A percentile compares a stretch with the other conserved stretches of the same genome.
These are phyloP conservation scores for Ctenosaura bakeri DNA, from an alignment of 2,797 vertebrate genomes.

Conservation along the genomic window DNA sequence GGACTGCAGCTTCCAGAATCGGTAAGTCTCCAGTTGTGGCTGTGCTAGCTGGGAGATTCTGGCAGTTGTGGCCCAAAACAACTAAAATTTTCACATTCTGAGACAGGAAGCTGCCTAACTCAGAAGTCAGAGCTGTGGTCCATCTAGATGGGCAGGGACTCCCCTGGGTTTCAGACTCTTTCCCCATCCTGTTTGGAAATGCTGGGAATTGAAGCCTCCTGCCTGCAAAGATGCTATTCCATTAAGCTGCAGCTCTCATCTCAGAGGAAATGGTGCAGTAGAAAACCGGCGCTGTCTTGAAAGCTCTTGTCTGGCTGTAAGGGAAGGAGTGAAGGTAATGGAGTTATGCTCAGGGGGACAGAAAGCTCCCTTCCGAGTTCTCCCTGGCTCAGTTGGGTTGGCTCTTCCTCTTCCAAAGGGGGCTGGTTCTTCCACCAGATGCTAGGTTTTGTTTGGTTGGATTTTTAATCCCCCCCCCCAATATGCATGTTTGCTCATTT, in stretches of 20 bases:
- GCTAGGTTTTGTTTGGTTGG: not conserved
- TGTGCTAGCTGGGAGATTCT: not conserved
- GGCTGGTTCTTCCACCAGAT: not conserved
- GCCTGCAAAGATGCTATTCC: not conserved
- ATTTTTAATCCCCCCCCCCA: too few species aligned
- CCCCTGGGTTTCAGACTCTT: not conserved
- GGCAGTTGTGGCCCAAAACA: not conserved
- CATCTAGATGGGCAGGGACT: not conserved
- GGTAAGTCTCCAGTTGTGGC: too few species aligned
- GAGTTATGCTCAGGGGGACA: too few species aligned
- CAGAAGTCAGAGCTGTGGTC: too few species aligned
- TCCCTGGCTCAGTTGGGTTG: too few species aligned
- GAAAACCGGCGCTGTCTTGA: not conserved
- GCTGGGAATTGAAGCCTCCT: not conserved
- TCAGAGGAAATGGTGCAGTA: not conserved
- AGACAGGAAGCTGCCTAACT: too few species aligned
- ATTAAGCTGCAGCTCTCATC: not conserved
- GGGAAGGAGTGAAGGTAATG: not conserved
- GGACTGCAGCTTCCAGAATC: too few species aligned
- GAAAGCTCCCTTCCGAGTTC: fast-evolving
- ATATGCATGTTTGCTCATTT: too few species aligned
- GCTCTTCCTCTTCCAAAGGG: not conserved
- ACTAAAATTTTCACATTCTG: too few species aligned
- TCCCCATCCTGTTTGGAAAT: not conserved
- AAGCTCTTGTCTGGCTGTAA: not conserved